Evolutionary conservation across 1,140 invertebrate species (phyloP), one percentile per base, ranked within the genome.

Genomic region (Drosophila funebris): DNA sequence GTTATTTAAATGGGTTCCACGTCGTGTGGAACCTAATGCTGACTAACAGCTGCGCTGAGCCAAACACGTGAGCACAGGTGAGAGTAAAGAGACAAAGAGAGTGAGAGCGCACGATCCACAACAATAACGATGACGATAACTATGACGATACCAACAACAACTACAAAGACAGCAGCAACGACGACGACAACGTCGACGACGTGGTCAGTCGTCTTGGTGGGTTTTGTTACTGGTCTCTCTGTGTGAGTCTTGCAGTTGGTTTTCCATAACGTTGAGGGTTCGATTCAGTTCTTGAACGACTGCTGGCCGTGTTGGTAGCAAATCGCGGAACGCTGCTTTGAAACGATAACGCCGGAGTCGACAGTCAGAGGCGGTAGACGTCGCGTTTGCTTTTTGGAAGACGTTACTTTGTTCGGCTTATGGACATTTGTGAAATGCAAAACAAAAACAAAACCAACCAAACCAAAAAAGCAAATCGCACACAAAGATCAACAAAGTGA

Each of bases 211-310:
- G 69, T 44, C 62, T 67, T 56, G 31, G 13, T 44, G 29, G 29
- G 37, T 14, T 63, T 43, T 33, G 29, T 11, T 52, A 29, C 8
- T 50, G 46, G 43, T 60, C 33, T 36, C 39, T 54, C 43, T 56
- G 46, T 18, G 33, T 41, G 8, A 14, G 60, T 75, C 72, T 77
- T 75, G 60, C 75, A 50, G 60, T 75, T 71, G 64, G 48, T 48
- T 73, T 76, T 68, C 50, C 62, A 70, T 52, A 48, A 44, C 48
- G 48, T 33, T 37, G 41, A 50, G 36, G 39, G 56, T 33, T 64
- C 39, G 58, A 67, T 41, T 77, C 66, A 77, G 75, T 77, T 77
- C 75, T 77, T 77, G 48, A 75, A 77, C 72, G 66, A 71, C 72
- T 75, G 75, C 67, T 75, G 75, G 72, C 72, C 75, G 67, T 71